phyloP scores from a whole-genome alignment of 2,888 invertebrate species.

The Liopterus haemorrhoidalis region DNA sequence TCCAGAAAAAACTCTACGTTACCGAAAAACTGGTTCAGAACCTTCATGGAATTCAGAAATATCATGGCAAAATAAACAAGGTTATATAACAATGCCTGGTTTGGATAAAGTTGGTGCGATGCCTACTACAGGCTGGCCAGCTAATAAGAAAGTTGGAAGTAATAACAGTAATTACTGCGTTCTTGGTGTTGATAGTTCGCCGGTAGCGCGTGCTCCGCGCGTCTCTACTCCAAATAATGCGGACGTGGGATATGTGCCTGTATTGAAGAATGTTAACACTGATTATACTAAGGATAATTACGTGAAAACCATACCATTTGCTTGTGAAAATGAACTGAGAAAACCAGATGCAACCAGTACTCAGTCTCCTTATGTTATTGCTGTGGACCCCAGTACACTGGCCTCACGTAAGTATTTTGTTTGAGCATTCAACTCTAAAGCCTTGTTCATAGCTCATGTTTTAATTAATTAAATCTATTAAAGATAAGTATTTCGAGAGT shows the following conservation, averaged over 20 bases:
- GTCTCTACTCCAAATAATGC: conserved; percentile 19
- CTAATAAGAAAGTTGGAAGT: conserved; percentile 11
- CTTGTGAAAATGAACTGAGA: too few relatives aligned
- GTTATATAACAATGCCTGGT: conserved; percentile 34
- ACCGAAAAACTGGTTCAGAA: conserved; percentile 23
- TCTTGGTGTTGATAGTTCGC: conserved; percentile 36
- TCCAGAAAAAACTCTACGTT: conserved; percentile 35
- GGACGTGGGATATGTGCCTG: conserved; percentile 25
- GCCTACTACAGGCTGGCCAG: conserved; percentile 19
- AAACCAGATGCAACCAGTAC: too few relatives aligned
- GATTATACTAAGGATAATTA: too few relatives aligned
- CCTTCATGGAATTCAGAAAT: conserved; percentile 24
- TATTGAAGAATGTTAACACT: too few relatives aligned
- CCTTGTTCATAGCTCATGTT: too few relatives aligned
- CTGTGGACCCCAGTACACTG: too few relatives aligned
- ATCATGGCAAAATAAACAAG: conserved; percentile 29
- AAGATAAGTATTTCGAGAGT: too few relatives aligned
- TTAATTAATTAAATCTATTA: too few relatives aligned
- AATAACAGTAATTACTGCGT: conserved; percentile 36
- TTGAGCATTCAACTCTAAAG: conserved; percentile 16
- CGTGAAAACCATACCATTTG: too few relatives aligned
- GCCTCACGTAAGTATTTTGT: conserved; percentile 32
- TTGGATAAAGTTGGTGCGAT: conserved; percentile 26
- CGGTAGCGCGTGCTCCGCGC: conserved; percentile 11
- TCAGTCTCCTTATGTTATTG: too few relatives aligned